phyloP scores from a whole-genome alignment of 1,140 invertebrate species.

The Tetragnatha versicolor region DNA sequence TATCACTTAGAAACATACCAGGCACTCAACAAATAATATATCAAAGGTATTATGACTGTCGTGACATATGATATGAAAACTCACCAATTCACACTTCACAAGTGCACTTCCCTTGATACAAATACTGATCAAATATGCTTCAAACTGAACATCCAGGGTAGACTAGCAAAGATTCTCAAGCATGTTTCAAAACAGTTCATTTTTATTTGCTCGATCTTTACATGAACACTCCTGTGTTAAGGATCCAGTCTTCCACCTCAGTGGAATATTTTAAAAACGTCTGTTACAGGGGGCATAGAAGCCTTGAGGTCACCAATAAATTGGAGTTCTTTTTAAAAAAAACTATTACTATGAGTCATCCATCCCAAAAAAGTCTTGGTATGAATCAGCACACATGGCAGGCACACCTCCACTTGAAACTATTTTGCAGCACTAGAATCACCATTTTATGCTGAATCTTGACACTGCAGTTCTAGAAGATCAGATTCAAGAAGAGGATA shows the following conservation, averaged over 20 bases:
- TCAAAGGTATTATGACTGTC: no score
- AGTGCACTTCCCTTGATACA: slow-evolving; percentile 8
- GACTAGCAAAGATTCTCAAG: slow-evolving; percentile 36
- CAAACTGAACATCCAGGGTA: slow-evolving; percentile 1
- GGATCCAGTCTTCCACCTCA: not conserved
- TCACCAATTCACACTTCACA: not conserved
- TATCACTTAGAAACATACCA: not conserved
- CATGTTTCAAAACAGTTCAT: slow-evolving; percentile 15
- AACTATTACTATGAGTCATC: slow-evolving; percentile 41
- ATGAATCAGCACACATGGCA: not conserved
- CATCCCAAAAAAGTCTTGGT: slow-evolving; percentile 34
- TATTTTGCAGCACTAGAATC: not conserved
- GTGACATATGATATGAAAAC: not conserved
- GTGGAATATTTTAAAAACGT: slow-evolving; percentile 23
- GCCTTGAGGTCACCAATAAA: slow-evolving; percentile 19
- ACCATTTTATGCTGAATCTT: not conserved
- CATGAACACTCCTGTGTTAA: slow-evolving; percentile 39
- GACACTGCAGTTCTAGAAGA: slow-evolving; percentile 4
- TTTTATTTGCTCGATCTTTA: not conserved
- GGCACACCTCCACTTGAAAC: not conserved
- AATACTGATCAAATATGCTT: slow-evolving; percentile 13
- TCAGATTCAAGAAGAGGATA: slow-evolving; percentile 11
- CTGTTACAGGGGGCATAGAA: not conserved
- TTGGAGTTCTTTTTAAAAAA: slow-evolving; percentile 42
- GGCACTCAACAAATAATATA: not conserved